Conservation (phyloP, 2,888 invertebrate species). For the Eupithecia pulchellata region DNA sequence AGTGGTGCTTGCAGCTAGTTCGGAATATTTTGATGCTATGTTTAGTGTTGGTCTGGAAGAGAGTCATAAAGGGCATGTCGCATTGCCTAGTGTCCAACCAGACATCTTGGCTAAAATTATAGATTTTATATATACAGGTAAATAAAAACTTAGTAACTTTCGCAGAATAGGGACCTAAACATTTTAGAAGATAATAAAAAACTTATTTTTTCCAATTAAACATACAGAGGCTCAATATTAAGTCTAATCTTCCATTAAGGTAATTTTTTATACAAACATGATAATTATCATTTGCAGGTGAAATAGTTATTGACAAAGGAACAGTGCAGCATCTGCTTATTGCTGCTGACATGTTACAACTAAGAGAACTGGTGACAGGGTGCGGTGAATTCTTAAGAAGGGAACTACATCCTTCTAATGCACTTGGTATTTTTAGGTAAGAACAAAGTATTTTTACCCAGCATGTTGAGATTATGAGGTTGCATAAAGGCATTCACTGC, state of each 20-base stretch:
- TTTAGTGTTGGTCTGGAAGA: conserved; percentile 94
- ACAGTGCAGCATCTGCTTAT: conserved; percentile 95
- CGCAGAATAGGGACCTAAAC: background rate
- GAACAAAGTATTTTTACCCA: background rate
- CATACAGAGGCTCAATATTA: background rate
- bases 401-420: conserved; percentile 94
- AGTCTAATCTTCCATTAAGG: background rate
- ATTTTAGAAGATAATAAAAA: background rate
- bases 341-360: conserved; percentile 96
- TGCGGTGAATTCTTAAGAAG: conserved; percentile 94
- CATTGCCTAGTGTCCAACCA: conserved; percentile 91
- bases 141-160: background rate
- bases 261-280: background rate
- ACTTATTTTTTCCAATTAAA: background rate
- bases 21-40: conserved; percentile 97
- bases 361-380: conserved; percentile 91
- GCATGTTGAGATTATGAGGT: background rate
- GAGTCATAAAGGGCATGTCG: conserved; percentile 91
- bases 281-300: conserved; percentile 72
- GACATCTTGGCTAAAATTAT: conserved; percentile 91
- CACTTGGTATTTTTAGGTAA: conserved; percentile 93
- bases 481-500: background rate
- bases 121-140: conserved; percentile 95
- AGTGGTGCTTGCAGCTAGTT: conserved; percentile 94
- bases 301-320: conserved; percentile 88